These are phyloP conservation scores for Schizopygopsis malacanthus DNA, from an alignment of 2,797 vertebrate species.

Conservation along the genomic window DNA sequence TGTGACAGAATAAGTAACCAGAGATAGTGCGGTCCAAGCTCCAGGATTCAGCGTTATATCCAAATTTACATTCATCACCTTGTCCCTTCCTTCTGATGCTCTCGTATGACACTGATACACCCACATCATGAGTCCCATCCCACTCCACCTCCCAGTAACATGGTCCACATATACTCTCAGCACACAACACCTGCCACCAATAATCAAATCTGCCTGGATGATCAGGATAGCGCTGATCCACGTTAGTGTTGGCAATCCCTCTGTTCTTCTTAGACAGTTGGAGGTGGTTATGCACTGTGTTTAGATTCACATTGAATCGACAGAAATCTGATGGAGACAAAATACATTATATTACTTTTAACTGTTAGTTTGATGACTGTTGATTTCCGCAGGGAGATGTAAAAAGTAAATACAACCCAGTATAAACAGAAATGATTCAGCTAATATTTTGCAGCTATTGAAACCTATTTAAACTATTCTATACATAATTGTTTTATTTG, in stretches of 20 bases:
- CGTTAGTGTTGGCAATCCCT: no score
- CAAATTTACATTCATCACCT: neutral
- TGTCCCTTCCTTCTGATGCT: neutral
- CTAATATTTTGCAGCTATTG: no score
- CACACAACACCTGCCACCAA: neutral
- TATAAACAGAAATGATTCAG: no score
- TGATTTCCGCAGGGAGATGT: no score
- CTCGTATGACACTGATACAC: neutral
- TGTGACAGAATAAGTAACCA: neutral
- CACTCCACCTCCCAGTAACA: neutral
- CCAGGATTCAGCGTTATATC: neutral
- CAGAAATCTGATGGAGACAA: neutral
- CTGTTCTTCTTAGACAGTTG: neutral
- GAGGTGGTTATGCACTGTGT: neutral
- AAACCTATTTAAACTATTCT: no score
- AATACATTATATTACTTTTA: no score
- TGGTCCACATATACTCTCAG: neutral
- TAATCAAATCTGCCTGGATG: constrained; percentile 11
- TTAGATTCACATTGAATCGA: neutral
- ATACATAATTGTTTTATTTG: no score
- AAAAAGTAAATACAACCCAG: no score
- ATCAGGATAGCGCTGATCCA: neutral
- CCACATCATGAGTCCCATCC: neutral
- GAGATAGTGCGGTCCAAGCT: neutral
- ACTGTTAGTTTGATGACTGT: no score